These are phyloP conservation scores for Psilanteris sp. DNA, from an alignment of 1,140 invertebrate genomes.

Conservation along the genomic window DNA sequence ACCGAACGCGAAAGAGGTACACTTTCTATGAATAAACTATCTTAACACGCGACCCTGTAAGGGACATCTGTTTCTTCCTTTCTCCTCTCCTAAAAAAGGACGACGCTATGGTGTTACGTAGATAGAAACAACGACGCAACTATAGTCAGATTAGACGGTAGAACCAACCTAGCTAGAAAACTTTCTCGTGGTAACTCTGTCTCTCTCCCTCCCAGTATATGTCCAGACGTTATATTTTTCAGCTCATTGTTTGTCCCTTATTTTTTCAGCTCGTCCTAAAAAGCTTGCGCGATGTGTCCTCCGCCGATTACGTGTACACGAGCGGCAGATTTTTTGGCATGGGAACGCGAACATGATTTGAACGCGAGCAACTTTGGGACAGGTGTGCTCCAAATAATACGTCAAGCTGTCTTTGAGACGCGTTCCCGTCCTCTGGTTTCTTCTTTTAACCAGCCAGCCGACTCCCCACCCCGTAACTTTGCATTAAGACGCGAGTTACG, in stretches of 20 bases:
- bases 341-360: constrained; percentile 62
- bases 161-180: constrained; percentile 26
- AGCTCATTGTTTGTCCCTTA: constrained; percentile 72
- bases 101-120: no score
- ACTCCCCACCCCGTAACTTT: no score
- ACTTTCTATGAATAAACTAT: constrained; percentile 29
- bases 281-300: constrained; percentile 41
- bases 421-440: no score
- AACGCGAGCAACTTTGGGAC: constrained; percentile 65
- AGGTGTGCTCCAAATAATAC: no score
- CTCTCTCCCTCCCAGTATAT: constrained; percentile 68
- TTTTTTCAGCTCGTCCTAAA: constrained; percentile 69
- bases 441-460: no score
- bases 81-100: not conserved
- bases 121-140: no score
- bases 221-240: constrained; percentile 67
- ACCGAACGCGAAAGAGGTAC: constrained; percentile 18
- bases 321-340: constrained; percentile 55
- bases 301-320: constrained; percentile 26
- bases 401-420: no score
- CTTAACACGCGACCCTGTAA: constrained; percentile 32
- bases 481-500: no score
- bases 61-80: constrained; percentile 34
- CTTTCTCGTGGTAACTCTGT: constrained; percentile 8
- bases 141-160: constrained; percentile 22